Percentiles rank a stretch among this genome's conserved stretches.
phyloP scores from a whole-genome alignment of 64 coral and sea anemone genomes.

The Cladopsammia gracilis region DNA sequence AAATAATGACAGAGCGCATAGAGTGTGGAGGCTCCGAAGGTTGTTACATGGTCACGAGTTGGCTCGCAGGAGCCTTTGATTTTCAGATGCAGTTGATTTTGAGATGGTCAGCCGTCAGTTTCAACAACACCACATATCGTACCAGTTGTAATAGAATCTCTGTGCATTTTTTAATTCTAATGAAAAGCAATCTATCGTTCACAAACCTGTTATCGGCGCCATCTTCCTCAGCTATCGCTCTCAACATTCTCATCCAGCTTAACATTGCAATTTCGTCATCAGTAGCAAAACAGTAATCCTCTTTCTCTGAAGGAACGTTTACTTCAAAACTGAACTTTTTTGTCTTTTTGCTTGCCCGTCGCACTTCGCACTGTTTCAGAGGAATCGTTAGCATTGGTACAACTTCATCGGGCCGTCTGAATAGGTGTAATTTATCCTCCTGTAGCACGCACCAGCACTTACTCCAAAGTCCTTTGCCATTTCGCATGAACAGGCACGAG shows the following conservation, averaged over 20 bases:
- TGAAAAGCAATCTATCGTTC: not conserved
- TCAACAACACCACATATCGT: too few relatives aligned
- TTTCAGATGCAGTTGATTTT: too few relatives aligned
- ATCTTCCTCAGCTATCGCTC: constrained; percentile 25
- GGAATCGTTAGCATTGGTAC: constrained; percentile 39
- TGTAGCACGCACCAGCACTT: constrained; percentile 90
- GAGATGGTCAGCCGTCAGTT: too few relatives aligned
- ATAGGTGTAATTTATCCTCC: constrained; percentile 83
- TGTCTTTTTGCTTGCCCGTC: constrained; percentile 13
- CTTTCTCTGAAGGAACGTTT: constrained; percentile 53
- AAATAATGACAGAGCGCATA: too few relatives aligned
- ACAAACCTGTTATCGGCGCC: not conserved
- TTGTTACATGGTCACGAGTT: too few relatives aligned
- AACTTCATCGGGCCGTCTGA: constrained; percentile 71
- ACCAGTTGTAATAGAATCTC: too few relatives aligned
- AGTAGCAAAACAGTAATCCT: constrained; percentile 63
- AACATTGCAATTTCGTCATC: constrained; percentile 44
- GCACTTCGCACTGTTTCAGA: constrained; percentile 35
- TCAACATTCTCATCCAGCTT: constrained; percentile 56
- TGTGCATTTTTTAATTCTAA: too few relatives aligned
- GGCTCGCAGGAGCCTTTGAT: too few relatives aligned
- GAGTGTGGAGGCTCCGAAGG: too few relatives aligned
- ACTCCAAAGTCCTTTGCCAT: constrained; percentile 69
- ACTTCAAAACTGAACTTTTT: constrained; percentile 66
- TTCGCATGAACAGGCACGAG: constrained; percentile 76